Conservation (phyloP, 2,888 invertebrate species). For the Lucinisca nassula region DNA sequence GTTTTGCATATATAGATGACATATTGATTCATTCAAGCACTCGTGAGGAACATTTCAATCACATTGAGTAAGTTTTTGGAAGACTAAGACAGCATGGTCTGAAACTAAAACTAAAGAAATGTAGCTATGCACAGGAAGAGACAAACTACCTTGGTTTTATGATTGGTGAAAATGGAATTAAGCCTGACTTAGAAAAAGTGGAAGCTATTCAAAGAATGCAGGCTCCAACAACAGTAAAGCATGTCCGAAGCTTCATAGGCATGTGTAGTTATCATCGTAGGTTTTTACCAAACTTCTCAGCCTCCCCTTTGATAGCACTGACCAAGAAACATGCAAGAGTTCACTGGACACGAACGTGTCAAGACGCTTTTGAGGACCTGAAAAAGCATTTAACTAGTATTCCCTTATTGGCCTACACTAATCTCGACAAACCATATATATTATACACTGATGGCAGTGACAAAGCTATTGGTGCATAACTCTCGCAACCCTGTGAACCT, state of each 20-base stretch:
- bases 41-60: slow-evolving; percentile 50
- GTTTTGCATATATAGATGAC: slow-evolving; percentile 53
- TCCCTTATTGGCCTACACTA: slow-evolving; percentile 3
- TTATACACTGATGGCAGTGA: slow-evolving; percentile 28
- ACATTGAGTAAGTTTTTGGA: slow-evolving; percentile 44
- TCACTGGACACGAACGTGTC: no score
- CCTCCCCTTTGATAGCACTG: slow-evolving; percentile 32
- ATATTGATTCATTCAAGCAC: slow-evolving; percentile 35
- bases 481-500: slow-evolving; percentile 7
- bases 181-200: slow-evolving; percentile 45
- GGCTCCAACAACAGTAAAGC: slow-evolving; percentile 18
- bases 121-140: slow-evolving; percentile 41
- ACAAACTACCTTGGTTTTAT: slow-evolving; percentile 44
- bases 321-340: slow-evolving; percentile 33
- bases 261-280: slow-evolving; percentile 30
- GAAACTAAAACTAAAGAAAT: slow-evolving; percentile 59
- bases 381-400: slow-evolving; percentile 3
- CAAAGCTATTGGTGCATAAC: slow-evolving; percentile 10
- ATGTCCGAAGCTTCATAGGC: slow-evolving; percentile 24
- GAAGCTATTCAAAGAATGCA: slow-evolving; percentile 29
- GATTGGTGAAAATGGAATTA: slow-evolving; percentile 43
- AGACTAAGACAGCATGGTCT: slow-evolving; percentile 35
- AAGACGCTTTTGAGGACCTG: slow-evolving; percentile 8
- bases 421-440: slow-evolving; percentile 13
- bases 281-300: slow-evolving; percentile 57